Percentiles rank a stretch among this genome's conserved stretches.
phyloP scores from a whole-genome alignment of 2,888 invertebrate species.

The Eulithis testata region DNA sequence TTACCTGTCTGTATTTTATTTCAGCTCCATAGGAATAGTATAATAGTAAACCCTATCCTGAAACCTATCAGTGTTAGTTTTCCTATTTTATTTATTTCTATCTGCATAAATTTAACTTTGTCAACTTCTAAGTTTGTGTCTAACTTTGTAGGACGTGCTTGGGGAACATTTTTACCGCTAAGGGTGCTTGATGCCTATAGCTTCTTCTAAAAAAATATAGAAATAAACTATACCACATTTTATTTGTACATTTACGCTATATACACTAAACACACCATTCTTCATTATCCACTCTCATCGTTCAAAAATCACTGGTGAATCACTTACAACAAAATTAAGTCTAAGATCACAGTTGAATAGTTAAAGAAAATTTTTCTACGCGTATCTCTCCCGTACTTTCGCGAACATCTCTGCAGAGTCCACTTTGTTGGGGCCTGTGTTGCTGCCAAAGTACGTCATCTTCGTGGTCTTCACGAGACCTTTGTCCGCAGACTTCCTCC shows the following conservation, averaged over 20 bases:
- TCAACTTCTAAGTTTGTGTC: neutral
- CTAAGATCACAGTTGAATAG: slow-evolving; percentile 49
- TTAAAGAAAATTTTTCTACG: slow-evolving; percentile 43
- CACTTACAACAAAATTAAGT: slow-evolving; percentile 50
- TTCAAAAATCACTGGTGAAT: slow-evolving; percentile 32
- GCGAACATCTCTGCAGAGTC: slow-evolving; percentile 79
- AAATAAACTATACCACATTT: slow-evolving; percentile 24
- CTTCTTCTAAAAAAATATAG: neutral
- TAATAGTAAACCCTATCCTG: too few species aligned
- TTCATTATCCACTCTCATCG: too few species aligned
- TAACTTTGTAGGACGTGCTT: neutral
- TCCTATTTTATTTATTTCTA: too few species aligned
- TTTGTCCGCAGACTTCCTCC: slow-evolving; percentile 85
- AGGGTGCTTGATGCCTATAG: neutral
- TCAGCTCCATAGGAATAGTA: too few species aligned
- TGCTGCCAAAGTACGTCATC: slow-evolving; percentile 84
- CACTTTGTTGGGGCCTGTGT: slow-evolving; percentile 72
- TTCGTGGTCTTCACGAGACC: slow-evolving; percentile 84
- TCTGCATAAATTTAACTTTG: neutral
- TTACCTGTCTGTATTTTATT: too few species aligned
- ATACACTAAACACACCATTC: slow-evolving; percentile 17
- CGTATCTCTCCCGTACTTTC: slow-evolving; percentile 73
- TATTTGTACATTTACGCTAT: slow-evolving; percentile 44
- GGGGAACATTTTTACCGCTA: neutral
- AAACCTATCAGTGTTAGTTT: too few species aligned